A percentile compares a stretch with the other conserved stretches of the same genome.
phyloP scores from a whole-genome alignment of 2,797 vertebrate species.

The Mastacembelus armatus region DNA sequence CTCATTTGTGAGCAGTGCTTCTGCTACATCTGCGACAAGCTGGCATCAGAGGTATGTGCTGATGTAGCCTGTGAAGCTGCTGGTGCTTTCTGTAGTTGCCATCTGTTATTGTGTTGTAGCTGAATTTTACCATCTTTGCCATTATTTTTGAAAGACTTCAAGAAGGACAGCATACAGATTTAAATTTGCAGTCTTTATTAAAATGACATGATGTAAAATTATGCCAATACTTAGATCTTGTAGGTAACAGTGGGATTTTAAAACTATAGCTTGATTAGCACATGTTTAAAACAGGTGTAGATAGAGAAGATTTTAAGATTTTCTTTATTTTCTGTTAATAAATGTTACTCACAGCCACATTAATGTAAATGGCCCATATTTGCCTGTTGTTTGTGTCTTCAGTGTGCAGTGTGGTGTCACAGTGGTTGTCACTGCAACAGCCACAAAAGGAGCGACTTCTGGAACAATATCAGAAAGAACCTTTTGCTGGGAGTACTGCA shows the following conservation, averaged over 20 bases:
- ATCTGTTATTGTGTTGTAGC: too few species aligned
- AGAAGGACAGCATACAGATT: too few species aligned
- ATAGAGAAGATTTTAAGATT: not conserved
- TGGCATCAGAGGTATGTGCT: conserved; percentile 80
- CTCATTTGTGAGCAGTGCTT: conserved; percentile 87
- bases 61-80: not conserved
- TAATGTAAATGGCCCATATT: not conserved
- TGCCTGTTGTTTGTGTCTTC: conserved; percentile 22
- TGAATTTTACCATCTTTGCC: too few species aligned
- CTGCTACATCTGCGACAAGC: conserved; percentile 90
- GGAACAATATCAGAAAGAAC: conserved; percentile 79
- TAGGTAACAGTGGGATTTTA: too few species aligned
- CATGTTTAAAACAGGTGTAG: not conserved
- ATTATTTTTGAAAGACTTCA: too few species aligned
- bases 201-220: too few species aligned
- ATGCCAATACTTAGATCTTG: too few species aligned
- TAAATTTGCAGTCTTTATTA: too few species aligned
- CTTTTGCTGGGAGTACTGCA: conserved; percentile 81
- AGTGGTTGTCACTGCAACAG: conserved; percentile 89
- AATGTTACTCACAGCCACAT: not conserved
- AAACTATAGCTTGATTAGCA: not conserved
- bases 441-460: conserved; percentile 88
- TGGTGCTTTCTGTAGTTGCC: not conserved
- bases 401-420: conserved; percentile 84
- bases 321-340: not conserved